Evolutionary conservation across 1,140 invertebrate species (phyloP), one percentile per base, ranked within the genome.

Genomic region (Drosophila sproati): DNA sequence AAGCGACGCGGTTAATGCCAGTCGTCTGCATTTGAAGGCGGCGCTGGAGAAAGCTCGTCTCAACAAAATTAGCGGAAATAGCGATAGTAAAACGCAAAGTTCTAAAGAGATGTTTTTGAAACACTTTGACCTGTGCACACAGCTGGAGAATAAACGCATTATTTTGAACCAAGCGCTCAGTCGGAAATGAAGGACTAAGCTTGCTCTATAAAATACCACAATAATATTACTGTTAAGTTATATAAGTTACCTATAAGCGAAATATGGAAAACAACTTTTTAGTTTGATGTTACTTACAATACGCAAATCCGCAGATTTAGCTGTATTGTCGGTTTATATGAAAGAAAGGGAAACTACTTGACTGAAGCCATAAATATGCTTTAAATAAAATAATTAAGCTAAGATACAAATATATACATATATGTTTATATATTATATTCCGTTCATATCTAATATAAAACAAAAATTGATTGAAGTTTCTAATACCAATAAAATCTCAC

Each of bases 11-110:
- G 63, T 88, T 0, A 71, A 51, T 34, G 74, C 52, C 4, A 88
- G 85, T 32, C 85, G 83, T 2, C 61, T 78, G 3, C 69, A 88
- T 20, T 72, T 88, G 54, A 73, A 87, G 20, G 77, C 73, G n/a
- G 77, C 67, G 12, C 59, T 87, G 1, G 67, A 78, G 10, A 51
- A 79, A 5, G 85, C 83, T 1, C 85, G 73, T 6, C 73, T 56
- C 2, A 62, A n/a, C 7, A 62, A 80, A 51, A 54, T 55, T 31
- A 32, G 5, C 3, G 47, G 50, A 54, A 37, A 10, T 8, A n/a
- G 57, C 51, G 73, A 62, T 5, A 39, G 55, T 4, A 47, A 69
- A 37, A 4, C 28, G 2, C 43, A 64, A 5, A 48, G 4, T n/a
- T 29, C 50, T 1, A 82, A 88, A 39, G 73, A 87, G 35, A 8